These are phyloP conservation scores for Drosophila imparisetae DNA, from an alignment of 2,888 invertebrate species.

Conservation along the genomic window DNA sequence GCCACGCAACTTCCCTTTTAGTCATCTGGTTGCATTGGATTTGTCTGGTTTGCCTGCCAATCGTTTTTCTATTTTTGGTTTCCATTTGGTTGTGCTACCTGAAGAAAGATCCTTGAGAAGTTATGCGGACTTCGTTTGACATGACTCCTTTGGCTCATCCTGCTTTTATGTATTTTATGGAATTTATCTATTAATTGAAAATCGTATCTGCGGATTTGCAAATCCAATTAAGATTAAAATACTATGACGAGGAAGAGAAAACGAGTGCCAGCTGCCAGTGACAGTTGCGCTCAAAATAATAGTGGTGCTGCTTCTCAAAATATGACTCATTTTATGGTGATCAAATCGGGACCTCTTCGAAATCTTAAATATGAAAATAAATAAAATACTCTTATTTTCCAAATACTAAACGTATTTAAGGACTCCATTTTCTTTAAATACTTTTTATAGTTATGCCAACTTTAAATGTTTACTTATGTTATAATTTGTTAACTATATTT, in stretches of 20 bases:
- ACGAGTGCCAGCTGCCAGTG: neutral
- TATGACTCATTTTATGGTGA: neutral
- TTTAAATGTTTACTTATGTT: neutral
- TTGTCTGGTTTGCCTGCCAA: neutral
- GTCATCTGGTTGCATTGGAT: neutral
- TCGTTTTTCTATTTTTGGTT: slow-evolving; percentile 16
- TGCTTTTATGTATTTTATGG: neutral
- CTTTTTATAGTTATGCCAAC: neutral
- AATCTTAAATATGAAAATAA: too few relatives aligned
- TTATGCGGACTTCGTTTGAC: neutral
- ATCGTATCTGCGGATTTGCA: neutral
- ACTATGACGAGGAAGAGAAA: neutral
- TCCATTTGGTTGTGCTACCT: neutral
- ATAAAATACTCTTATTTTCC: neutral
- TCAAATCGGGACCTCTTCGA: too few relatives aligned
- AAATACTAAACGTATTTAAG: neutral
- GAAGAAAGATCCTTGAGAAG: neutral
- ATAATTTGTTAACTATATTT: neutral
- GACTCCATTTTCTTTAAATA: neutral
- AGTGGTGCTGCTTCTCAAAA: neutral
- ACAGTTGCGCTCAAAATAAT: neutral
- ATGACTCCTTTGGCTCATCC: neutral
- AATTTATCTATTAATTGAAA: neutral
- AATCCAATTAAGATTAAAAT: slow-evolving; percentile 3
- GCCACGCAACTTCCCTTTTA: neutral